Evolutionary conservation across 1,140 invertebrate species (phyloP).

Genomic region (Acyrthosiphon pisum): DNA sequence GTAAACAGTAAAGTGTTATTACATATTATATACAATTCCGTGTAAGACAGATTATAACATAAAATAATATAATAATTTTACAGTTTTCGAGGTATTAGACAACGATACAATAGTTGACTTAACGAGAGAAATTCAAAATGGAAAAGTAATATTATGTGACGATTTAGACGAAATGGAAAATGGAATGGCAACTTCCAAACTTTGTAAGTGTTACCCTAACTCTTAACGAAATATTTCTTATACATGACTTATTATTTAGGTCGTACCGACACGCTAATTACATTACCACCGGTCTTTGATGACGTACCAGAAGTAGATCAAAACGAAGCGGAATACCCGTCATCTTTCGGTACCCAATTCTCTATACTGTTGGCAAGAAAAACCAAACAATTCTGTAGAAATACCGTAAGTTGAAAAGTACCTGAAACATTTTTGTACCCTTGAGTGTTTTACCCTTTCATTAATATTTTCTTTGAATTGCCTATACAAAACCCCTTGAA

Average conservation of each 20-base stretch:
- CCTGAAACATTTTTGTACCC: neutral
- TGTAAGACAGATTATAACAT: neutral
- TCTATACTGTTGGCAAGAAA: conserved; percentile 66
- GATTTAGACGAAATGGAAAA: conserved; percentile 52
- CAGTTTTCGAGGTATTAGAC: conserved; percentile 62
- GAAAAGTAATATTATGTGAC: conserved; percentile 60
- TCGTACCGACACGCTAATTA: conserved; percentile 59
- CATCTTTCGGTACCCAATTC: conserved; percentile 67
- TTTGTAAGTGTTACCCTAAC: conserved; percentile 59
- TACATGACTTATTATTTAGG: conserved; percentile 51
- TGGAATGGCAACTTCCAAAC: conserved; percentile 57
- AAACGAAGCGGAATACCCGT: conserved; percentile 63
- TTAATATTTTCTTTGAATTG: neutral
- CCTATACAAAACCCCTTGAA: neutral
- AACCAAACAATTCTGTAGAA: conserved; percentile 67
- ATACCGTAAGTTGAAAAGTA: conserved; percentile 61
- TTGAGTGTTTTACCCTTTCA: neutral
- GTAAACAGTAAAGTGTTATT: too few relatives aligned
- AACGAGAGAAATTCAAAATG: conserved; percentile 61
- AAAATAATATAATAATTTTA: conserved; percentile 15
- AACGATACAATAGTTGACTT: conserved; percentile 59
- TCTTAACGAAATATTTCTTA: neutral
- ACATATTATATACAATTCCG: neutral
- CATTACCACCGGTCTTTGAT: conserved; percentile 58
- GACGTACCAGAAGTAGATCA: neutral